A percentile compares a stretch with the other conserved stretches of the same genome.
Conservation (phyloP, 1,140 invertebrate genomes). For the Physella acuta region DNA sequence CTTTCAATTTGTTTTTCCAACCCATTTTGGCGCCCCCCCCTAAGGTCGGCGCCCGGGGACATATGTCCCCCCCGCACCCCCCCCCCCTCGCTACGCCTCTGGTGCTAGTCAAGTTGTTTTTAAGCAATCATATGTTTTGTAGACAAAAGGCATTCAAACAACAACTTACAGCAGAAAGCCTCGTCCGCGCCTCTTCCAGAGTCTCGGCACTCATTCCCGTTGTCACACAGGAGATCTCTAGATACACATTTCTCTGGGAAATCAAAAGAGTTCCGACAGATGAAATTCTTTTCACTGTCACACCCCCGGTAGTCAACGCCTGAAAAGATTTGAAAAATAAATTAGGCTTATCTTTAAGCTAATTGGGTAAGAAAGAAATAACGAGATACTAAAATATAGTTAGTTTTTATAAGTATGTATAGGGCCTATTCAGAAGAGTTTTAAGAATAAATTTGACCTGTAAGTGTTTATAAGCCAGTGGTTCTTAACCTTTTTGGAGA, state of each 20-base stretch:
- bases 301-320: neutral
- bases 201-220: conserved; percentile 35
- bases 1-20: neutral
- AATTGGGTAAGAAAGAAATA: no score
- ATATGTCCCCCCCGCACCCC: no score
- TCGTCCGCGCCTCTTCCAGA: conserved; percentile 55
- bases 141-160: neutral
- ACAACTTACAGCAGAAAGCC: conserved; percentile 56
- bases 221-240: neutral
- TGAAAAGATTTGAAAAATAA: neutral
- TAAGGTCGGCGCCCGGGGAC: no score
- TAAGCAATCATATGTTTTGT: neutral
- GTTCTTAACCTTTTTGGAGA: no score
- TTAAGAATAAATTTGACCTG: no score
- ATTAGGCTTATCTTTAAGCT: no score
- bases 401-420: no score
- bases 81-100: no score
- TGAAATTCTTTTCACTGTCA: neutral
- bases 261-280: neutral
- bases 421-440: no score
- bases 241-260: neutral
- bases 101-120: no score
- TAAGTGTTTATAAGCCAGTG: neutral
- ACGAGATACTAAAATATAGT: no score
- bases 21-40: no score